These are phyloP conservation scores for rabbit (Oryctolagus cuniculus) DNA, from an alignment of 2,113 vertebrate species.

Conservation along the genomic window mOryCun1.1 NC_091435.1:102560001-102560500, in stretches of 20 bases:
- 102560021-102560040: background rate
- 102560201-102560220: background rate
- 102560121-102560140: background rate
- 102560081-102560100: constrained; percentile 12
- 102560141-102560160: background rate
- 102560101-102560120: background rate
- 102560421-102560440: constrained; percentile 19
- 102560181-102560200: background rate
- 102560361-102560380: constrained; percentile 52
- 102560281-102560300: constrained; percentile 7
- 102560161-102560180: background rate
- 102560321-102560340: background rate
- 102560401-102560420: constrained; percentile 24
- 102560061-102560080: constrained; percentile 32
- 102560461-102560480: constrained; percentile 12
- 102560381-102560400: constrained; percentile 60
- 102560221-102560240: constrained; percentile 2
- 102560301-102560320: background rate
- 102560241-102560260: background rate
- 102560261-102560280: background rate
- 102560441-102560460: constrained; percentile 25
- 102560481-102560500: background rate
- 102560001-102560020: constrained; percentile 8
- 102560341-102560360: constrained; percentile 28
- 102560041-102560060: background rate